Base-by-base conservation (phyloP, 2,888 invertebrate genomes). In the Hydropsyche betteni region DNA sequence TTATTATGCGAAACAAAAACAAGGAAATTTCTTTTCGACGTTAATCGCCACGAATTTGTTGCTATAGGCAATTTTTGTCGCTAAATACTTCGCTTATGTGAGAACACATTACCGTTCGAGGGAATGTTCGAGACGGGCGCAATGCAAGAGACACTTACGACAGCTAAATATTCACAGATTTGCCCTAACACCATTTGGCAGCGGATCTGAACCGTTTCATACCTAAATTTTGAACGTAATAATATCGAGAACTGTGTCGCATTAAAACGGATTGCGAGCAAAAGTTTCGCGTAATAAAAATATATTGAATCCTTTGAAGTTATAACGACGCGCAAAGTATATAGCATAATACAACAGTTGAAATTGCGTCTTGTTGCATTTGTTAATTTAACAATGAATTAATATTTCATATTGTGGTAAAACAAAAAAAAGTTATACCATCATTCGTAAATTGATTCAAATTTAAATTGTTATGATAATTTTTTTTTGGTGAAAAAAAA, bases 71-170 rank as follows among this genome's bases (percentile, higher is more conserved):
- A 44, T 44, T 44, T 44, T 44, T 8, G 44, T 8, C 44, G 44
- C 44, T 44, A 44, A 44, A 44, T 44, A 44, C 44, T 44, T 44
- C 44, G 44, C 44, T 44, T 44, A 44, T 44, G 44, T 44, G 44
- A 8, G 58, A 14, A 24, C 58, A 58, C 58, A 58, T 58, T 58
- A 58, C 16, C 14, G 58, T 53, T 53, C 53, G 14, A n/a, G 16
- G 58, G 8, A 58, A 58, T 16, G 58, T 58, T 58, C 53, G 58
- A 58, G 24, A 24, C 58, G 16, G 16, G 12, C 5, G 53, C n/a
- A 53, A 58, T 58, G 58, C 58, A 58, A 58, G 24, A 58, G 58
- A 58, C 58, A 58, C 58, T 58, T 58, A 58, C 58, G 16, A 16
- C 58, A 24, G 58, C 24, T 58, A 58, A 58, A 58, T 58, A 8